phyloP scores from a whole-genome alignment of 92 coral and sea anemone genomes.

The Palythoa caribaeorum region DNA sequence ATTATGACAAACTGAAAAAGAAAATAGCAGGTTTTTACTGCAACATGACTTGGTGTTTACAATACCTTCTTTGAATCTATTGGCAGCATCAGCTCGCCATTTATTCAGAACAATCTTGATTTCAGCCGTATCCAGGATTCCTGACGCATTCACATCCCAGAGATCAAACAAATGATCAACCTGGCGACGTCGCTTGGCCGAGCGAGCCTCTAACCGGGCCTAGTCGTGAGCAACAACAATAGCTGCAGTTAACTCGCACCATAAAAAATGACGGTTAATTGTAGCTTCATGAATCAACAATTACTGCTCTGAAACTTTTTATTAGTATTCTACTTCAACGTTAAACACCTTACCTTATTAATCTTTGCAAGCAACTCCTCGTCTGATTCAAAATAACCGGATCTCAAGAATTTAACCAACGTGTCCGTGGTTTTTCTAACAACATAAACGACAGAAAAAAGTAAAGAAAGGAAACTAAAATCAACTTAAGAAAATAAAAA shows the following conservation, averaged over 20 bases:
- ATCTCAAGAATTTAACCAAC: conserved; percentile 83
- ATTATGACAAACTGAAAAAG: not conserved
- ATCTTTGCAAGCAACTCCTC: conserved; percentile 82
- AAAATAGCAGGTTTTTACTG: not conserved
- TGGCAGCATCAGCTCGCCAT: conserved; percentile 80
- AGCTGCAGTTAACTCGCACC: not conserved
- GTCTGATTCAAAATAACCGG: conserved; percentile 87
- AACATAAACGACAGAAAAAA: not conserved
- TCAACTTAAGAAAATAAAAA: too few species aligned
- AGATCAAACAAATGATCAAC: conserved; percentile 89
- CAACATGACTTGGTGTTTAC: not conserved
- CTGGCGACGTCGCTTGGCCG: conserved; percentile 87
- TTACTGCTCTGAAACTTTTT: not conserved
- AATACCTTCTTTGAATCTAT: conserved; percentile 80
- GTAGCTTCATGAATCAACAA: too few species aligned
- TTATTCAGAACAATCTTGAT: conserved; percentile 84
- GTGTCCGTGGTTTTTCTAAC: conserved; percentile 78
- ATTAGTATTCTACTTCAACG: not conserved
- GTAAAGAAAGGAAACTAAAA: not conserved
- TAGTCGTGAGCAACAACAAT: conserved; percentile 14
- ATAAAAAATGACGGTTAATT: not conserved
- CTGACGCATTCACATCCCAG: conserved; percentile 94
- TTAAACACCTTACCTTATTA: conserved; percentile 67
- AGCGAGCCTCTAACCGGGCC: conserved; percentile 91
- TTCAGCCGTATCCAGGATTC: conserved; percentile 78